A percentile compares a stretch with the other conserved stretches of the same genome.
Evolutionary conservation across 2,888 invertebrate genomes (phyloP).

Genomic region (Muschampia plurimacula): DNA sequence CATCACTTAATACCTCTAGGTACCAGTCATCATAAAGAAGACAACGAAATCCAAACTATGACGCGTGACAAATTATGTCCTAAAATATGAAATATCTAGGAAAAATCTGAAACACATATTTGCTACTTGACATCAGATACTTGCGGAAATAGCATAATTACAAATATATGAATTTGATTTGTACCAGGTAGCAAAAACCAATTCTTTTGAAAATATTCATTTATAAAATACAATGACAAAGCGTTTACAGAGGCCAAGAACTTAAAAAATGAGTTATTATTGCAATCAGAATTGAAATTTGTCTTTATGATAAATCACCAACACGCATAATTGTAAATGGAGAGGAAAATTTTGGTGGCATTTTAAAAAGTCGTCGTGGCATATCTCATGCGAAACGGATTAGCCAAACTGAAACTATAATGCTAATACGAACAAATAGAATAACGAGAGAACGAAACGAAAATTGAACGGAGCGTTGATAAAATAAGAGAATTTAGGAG

Average conservation of each 20-base stretch:
- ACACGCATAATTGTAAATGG: slow-evolving; percentile 33
- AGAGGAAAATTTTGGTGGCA: slow-evolving; percentile 35
- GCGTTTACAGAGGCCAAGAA: background rate
- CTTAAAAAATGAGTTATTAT: slow-evolving; percentile 13
- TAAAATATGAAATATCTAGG: background rate
- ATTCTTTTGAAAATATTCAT: background rate
- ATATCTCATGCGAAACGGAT: slow-evolving; percentile 53
- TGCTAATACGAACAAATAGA: slow-evolving; percentile 75
- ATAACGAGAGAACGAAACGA: slow-evolving; percentile 75
- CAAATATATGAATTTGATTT: background rate
- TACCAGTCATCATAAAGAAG: too few species aligned
- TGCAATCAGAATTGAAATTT: slow-evolving; percentile 40
- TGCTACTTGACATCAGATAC: background rate
- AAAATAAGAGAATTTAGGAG: slow-evolving; percentile 85
- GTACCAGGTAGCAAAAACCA: slow-evolving; percentile 15
- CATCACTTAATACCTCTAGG: too few species aligned
- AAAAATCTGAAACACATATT: background rate
- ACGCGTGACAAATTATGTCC: background rate
- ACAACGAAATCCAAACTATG: too few species aligned
- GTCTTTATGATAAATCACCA: slow-evolving; percentile 38
- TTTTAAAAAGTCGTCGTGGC: slow-evolving; percentile 37
- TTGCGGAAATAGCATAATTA: slow-evolving; percentile 14
- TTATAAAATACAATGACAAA: slow-evolving; percentile 9
- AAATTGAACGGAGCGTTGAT: slow-evolving; percentile 84
- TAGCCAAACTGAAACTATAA: slow-evolving; percentile 65